Evolutionary conservation across 2,888 invertebrate genomes (phyloP).

Genomic region (Agriotes lineatus): DNA sequence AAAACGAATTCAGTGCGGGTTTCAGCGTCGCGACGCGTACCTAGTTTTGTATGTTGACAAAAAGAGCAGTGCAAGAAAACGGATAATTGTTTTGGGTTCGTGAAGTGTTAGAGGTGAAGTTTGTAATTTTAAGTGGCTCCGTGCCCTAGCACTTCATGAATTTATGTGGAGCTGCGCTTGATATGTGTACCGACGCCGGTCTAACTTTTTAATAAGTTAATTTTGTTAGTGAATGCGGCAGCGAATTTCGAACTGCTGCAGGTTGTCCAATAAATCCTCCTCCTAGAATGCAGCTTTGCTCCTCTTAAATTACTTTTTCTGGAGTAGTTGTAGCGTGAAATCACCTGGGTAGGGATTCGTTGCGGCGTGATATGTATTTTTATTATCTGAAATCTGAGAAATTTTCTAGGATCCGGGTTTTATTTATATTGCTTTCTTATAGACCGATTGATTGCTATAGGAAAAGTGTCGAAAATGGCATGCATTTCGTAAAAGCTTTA

Average conservation of each 20-base stretch:
- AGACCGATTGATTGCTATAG: slow-evolving; percentile 15
- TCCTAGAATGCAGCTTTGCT: too few species aligned
- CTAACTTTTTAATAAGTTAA: slow-evolving; percentile 1
- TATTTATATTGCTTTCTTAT: slow-evolving; percentile 21
- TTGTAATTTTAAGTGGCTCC: slow-evolving; percentile 25
- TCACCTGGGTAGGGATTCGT: too few species aligned
- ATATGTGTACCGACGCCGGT: background rate
- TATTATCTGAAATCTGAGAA: background rate
- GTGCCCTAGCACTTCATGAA: slow-evolving; percentile 1
- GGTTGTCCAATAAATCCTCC: background rate
- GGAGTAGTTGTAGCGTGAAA: too few species aligned
- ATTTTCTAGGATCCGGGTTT: slow-evolving; percentile 3
- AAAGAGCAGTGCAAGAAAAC: slow-evolving; percentile 30
- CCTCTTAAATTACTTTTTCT: too few species aligned
- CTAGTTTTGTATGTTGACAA: slow-evolving; percentile 31
- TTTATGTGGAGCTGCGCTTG: background rate
- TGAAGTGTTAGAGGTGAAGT: slow-evolving; percentile 34
- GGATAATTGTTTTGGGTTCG: slow-evolving; percentile 31
- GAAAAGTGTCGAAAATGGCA: slow-evolving; percentile 18
- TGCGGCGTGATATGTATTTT: too few species aligned
- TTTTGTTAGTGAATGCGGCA: background rate
- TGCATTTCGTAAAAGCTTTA: slow-evolving; percentile 26
- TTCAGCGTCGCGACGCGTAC: slow-evolving; percentile 55
- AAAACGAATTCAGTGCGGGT: slow-evolving; percentile 60
- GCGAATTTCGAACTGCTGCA: background rate